Conservation (phyloP, 2,113 vertebrate genomes). For the Triplophysa rosa region DNA sequence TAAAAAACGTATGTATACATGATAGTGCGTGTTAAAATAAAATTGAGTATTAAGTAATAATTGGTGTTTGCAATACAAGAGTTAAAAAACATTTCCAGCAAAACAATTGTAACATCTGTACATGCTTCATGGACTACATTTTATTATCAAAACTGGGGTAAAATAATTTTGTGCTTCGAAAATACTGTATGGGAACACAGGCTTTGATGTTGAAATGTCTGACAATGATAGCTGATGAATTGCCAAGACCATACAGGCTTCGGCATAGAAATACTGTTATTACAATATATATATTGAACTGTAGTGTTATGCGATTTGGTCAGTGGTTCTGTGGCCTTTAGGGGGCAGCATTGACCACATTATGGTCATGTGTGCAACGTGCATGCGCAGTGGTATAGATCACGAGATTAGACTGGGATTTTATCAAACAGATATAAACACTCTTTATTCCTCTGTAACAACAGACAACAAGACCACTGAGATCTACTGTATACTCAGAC, state of each 20-base stretch:
- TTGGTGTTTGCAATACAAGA: neutral
- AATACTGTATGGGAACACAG: neutral
- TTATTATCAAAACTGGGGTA: neutral
- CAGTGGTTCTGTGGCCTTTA: neutral
- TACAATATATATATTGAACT: neutral
- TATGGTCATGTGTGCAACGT: neutral
- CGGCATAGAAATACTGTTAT: neutral
- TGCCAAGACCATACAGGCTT: neutral
- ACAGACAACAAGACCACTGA: neutral
- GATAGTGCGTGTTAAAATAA: neutral
- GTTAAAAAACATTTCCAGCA: neutral
- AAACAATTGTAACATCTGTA: neutral
- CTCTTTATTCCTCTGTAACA: neutral
- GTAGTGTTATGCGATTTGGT: neutral
- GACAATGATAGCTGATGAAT: neutral
- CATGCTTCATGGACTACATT: neutral
- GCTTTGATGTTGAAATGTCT: neutral
- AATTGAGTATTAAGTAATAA: neutral
- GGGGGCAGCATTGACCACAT: neutral
- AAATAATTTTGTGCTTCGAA: no score
- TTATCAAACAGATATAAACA: neutral
- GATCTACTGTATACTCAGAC: slow-evolving; percentile 76
- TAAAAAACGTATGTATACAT: neutral
- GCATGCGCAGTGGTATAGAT: no score
- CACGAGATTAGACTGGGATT: no score